Evolutionary conservation across 2,113 vertebrate species (phyloP), one percentile per base, ranked within the genome.

Genomic region (Sminthopsis crassicaudata): DNA sequence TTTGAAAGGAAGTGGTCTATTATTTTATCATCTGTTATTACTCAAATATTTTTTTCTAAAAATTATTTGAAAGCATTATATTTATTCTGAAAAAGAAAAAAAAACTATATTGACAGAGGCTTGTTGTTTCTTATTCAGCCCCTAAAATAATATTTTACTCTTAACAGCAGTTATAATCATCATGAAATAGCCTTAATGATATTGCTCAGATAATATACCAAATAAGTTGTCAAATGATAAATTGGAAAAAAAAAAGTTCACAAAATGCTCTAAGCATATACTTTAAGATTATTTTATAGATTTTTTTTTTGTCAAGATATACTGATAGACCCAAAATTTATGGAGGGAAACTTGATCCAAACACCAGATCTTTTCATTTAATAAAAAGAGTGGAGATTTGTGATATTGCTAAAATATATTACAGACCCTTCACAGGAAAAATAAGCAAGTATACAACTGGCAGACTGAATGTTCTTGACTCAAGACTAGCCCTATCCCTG

Each of bases 31-130:
- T 2, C 92, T 84, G 84, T 84, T 94, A 95, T 89, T 93, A 94
- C 53, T 96, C 67, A 95, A 92, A 67, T 26, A n/a, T 30, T 23
- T 91, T 94, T 91, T 76, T 93, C 94, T 90, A 92, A 54, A 67
- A 27, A 91, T 48, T 94, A 46, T 67, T 67, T 53, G 51, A 55
- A 46, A 92, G 92, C 9, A 95, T 91, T n/a, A 76, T 0, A 27
- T 94, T 94, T 19, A 94, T 36, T 52, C 36, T 57, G 57, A 48
- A 48, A 48, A 48, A 48, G 6, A 48, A 90, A 92, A 60, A 30
- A 98, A 94, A 91, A n/a, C n/a, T n/a, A n/a, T 53, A 54, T 92
- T 89, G 54, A 91, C 52, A 92, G 9, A 57, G 26, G 25, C 8
- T 67, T 30, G 36, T 36, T 36, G 11, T 67, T 67, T 67, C 60